Evolutionary conservation across 2,113 vertebrate species (phyloP), one percentile per base, ranked within the genome.

Genomic region (Isurus oxyrinchus): DNA sequence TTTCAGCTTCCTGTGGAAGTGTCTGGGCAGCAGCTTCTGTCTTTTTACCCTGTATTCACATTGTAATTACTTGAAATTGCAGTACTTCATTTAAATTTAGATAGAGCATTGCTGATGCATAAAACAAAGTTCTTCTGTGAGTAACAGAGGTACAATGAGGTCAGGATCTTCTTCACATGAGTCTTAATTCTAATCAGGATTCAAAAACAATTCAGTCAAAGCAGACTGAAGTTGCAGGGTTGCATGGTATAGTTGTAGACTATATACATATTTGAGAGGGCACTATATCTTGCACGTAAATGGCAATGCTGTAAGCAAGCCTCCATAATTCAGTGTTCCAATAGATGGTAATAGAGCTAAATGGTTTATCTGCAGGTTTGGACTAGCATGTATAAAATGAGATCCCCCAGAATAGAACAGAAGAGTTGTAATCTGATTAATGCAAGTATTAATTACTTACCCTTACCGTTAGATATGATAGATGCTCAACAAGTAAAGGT

Each of bases 1-100:
- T 49, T 31, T 55, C 94, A 95, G 66, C 49, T 55, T 95, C 67
- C 25, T 76, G 66, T 35, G 67, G 25, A 35, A 35, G 44, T 95
- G 66, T 10, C 94, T 53, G 67, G 44, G 94, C 44, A 55, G 66
- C 67, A 95, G 44, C 66, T 95, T 95, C 94, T 55, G 67, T 53
- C 67, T 95, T 95, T 53, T 95, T 95, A 69, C 94, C 49, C 94
- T 95, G 44, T 72, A 72, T 72, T 95, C 44, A 76, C 7, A 95
- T 14, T 76, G 40, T 55, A 55, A 63, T 94, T 63, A 94, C 19
- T 63, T 94, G 72, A 35, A 95, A 72, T 31, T 5, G 94, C 44
- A 55, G 49, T 69, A 53, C 8, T 93, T 84, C 79, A 84, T 84
- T 72, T 67, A 94, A 44, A 44, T 67, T 94, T 21, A 44, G 59